Conservation (phyloP, 2,113 vertebrate species). For the Calyptommatus sinebrachiatus region DNA sequence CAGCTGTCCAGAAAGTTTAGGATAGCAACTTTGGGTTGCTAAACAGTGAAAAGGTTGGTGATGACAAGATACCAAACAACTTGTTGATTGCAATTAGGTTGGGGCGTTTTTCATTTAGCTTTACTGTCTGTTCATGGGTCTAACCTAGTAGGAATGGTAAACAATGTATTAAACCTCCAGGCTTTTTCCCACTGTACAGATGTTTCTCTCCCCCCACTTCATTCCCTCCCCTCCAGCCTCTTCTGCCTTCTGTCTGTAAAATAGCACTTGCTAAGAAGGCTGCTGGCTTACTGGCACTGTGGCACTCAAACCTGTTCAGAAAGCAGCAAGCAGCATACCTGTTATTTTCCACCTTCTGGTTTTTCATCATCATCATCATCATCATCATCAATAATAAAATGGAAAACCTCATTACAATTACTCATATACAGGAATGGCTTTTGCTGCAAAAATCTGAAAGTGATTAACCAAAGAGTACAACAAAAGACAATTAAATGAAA, state of each 20-base stretch:
- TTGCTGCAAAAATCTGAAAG: conserved; percentile 74
- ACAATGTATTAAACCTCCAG: conserved; percentile 52
- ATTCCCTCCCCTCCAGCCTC: conserved; percentile 3
- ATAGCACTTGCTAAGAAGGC: conserved; percentile 46
- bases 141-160: conserved; percentile 68
- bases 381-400: too few relatives aligned
- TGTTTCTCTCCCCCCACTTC: conserved; percentile 29
- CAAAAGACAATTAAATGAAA: conserved; percentile 72
- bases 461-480: conserved; percentile 72
- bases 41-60: conserved; percentile 8
- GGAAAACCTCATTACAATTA: conserved; percentile 74
- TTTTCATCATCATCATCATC: conserved; percentile 70
- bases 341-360: conserved; percentile 70
- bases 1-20: background rate
- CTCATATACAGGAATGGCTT: conserved; percentile 70
- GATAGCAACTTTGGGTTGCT: background rate
- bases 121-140: conserved; percentile 36
- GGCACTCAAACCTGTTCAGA: conserved; percentile 69
- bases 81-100: conserved; percentile 39
- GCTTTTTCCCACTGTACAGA: conserved; percentile 36
- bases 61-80: conserved; percentile 34
- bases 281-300: conserved; percentile 59
- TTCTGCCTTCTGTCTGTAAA: conserved; percentile 19
- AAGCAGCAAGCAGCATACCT: conserved; percentile 71
- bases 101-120: conserved; percentile 39